Conservation (phyloP, 2,113 vertebrate species). For the Alethe castanea region DNA sequence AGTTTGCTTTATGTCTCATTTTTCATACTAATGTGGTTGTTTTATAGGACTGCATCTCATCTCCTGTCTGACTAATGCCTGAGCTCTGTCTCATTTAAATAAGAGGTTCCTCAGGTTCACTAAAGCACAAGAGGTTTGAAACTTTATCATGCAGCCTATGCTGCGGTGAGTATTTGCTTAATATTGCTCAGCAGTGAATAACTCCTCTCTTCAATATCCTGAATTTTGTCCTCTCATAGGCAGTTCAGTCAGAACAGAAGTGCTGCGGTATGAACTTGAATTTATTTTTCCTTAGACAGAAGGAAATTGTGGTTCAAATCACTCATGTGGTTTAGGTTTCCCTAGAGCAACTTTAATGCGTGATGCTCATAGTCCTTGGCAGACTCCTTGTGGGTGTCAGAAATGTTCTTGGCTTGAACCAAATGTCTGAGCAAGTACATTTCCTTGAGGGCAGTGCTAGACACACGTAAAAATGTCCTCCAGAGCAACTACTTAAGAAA, state of each 20-base stretch:
- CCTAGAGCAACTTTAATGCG: background rate
- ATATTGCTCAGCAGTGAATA: background rate
- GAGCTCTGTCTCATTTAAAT: conserved; percentile 27
- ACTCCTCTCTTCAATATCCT: background rate
- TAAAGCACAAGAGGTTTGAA: background rate
- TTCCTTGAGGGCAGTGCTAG: conserved; percentile 29
- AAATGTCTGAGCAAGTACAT: background rate
- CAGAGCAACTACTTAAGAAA: background rate
- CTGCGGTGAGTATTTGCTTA: background rate
- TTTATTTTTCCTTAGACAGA: background rate
- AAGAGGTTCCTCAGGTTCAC: conserved; percentile 4
- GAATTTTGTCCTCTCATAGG: background rate
- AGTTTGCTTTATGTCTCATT: conserved; percentile 54
- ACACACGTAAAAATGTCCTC: background rate
- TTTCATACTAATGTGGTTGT: conserved; percentile 50
- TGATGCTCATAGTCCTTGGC: conserved; percentile 27
- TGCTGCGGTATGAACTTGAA: background rate
- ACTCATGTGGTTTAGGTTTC: conserved; percentile 12
- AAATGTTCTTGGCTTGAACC: conserved; percentile 47
- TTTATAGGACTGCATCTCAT: conserved; percentile 45
- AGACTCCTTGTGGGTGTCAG: conserved; percentile 32
- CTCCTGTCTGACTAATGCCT: conserved; percentile 49
- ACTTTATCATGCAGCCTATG: background rate
- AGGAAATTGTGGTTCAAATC: background rate
- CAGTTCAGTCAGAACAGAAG: background rate